Base-by-base conservation (phyloP, 2,888 invertebrate genomes). In the Nomada flava region DNA sequence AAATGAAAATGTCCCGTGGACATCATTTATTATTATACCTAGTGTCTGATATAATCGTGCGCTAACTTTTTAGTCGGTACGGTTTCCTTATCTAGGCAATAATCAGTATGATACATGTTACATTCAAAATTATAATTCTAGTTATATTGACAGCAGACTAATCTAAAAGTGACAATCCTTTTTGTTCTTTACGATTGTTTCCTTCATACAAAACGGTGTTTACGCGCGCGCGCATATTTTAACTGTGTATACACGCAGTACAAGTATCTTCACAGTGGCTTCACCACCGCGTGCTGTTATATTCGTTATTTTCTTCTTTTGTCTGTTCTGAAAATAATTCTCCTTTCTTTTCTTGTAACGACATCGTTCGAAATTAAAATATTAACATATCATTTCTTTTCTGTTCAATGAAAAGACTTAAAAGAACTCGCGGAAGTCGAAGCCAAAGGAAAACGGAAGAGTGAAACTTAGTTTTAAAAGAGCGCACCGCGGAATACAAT, bases 101-200 rank as follows among this genome's bases (percentile, higher is more conserved):
- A 92, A 90, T 92, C 91, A 91, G 86, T 92, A 92, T 92, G 82
- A 91, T 92, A 92, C 92, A 92, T 88, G 89, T 91, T 86, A 92
- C 91, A 91, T 89, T 91, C 88, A 91, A 90, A 92, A 88, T 87
- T 89, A 88, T 87, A 82, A 75, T 88, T 82, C 88, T 88, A 88
- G 73, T 83, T 88, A 88, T 88, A 88, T 88, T 88, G 88, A 88
- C 88, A 88, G 88, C 79, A 86, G 86, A 86, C 88, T 88, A 88
- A 88, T 88, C 88, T 88, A 88, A 88, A 36, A 82, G 76, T 88
- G 89, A 88, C 87, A 85, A 82, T 82, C 57, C 65, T 55, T 77
- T 76, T 70, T 75, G 64, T 62, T 29, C 59, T 52, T 76, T 74
- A 70, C 62, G 76, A 81, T 69, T 88, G 78, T 76, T 81, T 47